Base-by-base conservation (phyloP, 1,140 invertebrate species). In the Drosophila busckii region DNA sequence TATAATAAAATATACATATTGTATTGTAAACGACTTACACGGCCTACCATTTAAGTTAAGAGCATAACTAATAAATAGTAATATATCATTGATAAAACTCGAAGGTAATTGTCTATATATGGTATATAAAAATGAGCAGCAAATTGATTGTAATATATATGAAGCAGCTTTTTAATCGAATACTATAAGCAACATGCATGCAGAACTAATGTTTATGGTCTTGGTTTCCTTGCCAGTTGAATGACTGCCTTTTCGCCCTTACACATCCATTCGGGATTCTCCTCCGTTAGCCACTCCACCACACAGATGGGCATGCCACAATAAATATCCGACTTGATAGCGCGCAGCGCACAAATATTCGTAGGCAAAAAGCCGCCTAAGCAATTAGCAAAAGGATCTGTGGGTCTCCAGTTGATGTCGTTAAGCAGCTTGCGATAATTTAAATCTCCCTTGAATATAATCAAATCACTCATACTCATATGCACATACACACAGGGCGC, bases 391-490 rank as follows among this genome's bases (percentile, higher is more conserved):
- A 98, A 96, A 1, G 90, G 76, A 0, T 91, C 93, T 0, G 90
- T 91, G 1, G 91, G 88, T 4, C 91, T 88, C 93, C 96, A 98
- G 65, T 95, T 93, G 20, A 92, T 90, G 86, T 99, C 98, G 0
- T 94, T 94, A 5, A 97, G 88, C 19, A 99, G 89, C 89, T 99
- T 99, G 26, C 97, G 89, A 87, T 98, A 99, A 88, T 99, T 98
- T 7, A 98, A 88, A 84, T 99, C 96, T 0, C 98, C 98, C 90
- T 99, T 99, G 87, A 98, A 97, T 68, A 99, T 92, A 0, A 96
- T 69, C 2, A 97, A 87, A 34, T 90, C 88, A 0, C 95, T 89
- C 80, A 91, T 68, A 16, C 90, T 88, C 0, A 99, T 88, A 53
- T 92, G 90, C n/a, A 88, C 71, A 78, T 98, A 97, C 1, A 99